Percentiles rank a stretch among this genome's conserved stretches.
Conservation (phyloP, 2,797 vertebrate species). For the Melanotaenia parkinsoni region DNA sequence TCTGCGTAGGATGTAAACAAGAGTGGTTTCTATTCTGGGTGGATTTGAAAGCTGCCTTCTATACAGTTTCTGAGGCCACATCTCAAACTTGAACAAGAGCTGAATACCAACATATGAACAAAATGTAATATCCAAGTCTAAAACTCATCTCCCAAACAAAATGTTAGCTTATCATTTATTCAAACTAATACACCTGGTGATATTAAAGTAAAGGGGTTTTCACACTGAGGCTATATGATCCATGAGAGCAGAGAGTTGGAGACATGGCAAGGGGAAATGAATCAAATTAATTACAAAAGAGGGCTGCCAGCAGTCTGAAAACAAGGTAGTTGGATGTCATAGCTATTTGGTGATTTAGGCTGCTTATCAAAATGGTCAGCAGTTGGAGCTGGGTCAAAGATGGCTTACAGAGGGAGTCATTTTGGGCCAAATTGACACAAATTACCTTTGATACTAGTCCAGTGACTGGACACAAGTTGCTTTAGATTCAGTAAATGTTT, state of each 20-base stretch:
- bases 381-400: conserved; percentile 9
- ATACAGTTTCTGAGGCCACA: conserved; percentile 37
- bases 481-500: conserved; percentile 13
- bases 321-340: neutral
- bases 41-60: conserved; percentile 36
- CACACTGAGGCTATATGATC: neutral
- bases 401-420: neutral
- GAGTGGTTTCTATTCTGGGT: conserved; percentile 64
- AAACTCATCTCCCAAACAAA: conserved; percentile 11
- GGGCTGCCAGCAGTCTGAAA: neutral
- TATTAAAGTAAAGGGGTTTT: neutral
- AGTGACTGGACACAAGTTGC: neutral
- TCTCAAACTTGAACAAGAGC: conserved; percentile 25
- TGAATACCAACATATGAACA: neutral
- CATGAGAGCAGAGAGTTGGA: conserved; percentile 1
- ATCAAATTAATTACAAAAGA: neutral
- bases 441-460: conserved; percentile 10
- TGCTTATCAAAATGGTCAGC: neutral
- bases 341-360: neutral
- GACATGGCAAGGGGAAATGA: neutral
- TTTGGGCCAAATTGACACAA: neutral
- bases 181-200: neutral
- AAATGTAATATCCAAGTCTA: neutral
- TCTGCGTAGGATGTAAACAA: conserved; percentile 65
- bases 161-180: neutral